These are phyloP conservation scores for Seriola quinqueradiata DNA, from an alignment of 2,113 vertebrate genomes.

Conservation along the genomic window DNA sequence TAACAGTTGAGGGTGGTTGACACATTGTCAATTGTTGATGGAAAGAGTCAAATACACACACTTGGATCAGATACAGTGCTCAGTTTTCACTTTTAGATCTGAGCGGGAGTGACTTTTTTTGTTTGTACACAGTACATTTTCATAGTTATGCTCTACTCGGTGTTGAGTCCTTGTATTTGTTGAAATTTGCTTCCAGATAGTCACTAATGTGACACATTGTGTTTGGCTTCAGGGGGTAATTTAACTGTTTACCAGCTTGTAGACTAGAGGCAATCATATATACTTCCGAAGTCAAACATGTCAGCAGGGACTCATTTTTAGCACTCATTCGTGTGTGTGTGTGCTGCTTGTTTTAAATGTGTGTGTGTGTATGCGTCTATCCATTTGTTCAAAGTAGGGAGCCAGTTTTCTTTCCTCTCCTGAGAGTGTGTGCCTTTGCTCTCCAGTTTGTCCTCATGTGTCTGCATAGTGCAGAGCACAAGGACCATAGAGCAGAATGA, in stretches of 20 bases:
- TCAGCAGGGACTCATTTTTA: constrained; percentile 55
- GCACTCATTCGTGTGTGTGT: constrained; percentile 20
- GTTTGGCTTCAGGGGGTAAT: constrained; percentile 60
- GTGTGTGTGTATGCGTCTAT: neutral
- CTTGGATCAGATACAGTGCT: neutral
- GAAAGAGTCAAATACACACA: neutral
- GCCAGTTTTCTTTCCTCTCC: constrained; percentile 1
- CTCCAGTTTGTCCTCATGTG: constrained; percentile 17
- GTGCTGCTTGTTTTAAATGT: constrained; percentile 4
- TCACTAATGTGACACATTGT: constrained; percentile 39
- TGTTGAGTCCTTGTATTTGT: constrained; percentile 13
- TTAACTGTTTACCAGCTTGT: constrained; percentile 61
- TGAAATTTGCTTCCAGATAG: constrained; percentile 28
- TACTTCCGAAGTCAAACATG: constrained; percentile 58
- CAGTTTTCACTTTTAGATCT: neutral
- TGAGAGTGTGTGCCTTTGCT: constrained; percentile 32
- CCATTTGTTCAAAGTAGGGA: constrained; percentile 30
- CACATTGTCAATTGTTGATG: neutral
- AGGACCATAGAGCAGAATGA: neutral
- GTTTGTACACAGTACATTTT: neutral
- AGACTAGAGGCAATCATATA: constrained; percentile 55
- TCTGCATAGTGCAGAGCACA: neutral
- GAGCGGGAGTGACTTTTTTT: neutral
- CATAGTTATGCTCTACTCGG: neutral
- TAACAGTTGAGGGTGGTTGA: neutral